Percentiles rank a stretch among this genome's conserved stretches.
Evolutionary conservation across 1,140 invertebrate genomes (phyloP).

Genomic region (Caenorhabditis tropicalis): DNA sequence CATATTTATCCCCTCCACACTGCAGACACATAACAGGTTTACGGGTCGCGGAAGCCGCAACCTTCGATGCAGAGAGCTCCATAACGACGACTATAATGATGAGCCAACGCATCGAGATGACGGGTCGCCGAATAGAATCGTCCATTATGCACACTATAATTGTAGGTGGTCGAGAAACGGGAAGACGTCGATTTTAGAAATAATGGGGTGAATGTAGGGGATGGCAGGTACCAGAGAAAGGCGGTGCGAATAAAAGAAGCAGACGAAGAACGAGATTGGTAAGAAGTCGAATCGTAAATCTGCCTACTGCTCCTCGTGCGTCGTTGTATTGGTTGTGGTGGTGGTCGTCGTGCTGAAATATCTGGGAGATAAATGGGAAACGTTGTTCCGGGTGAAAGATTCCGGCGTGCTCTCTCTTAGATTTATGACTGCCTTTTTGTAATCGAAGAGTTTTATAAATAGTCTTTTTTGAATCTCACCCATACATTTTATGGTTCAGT

Average conservation of each 20-base stretch:
- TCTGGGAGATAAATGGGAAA: not conserved
- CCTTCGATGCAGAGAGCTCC: not conserved
- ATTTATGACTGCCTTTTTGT: constrained; percentile 9
- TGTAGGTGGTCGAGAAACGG: constrained; percentile 4
- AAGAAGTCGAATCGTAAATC: not conserved
- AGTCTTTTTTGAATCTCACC: not conserved
- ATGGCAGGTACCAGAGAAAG: not conserved
- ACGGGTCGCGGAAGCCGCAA: not conserved
- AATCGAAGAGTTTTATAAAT: not conserved
- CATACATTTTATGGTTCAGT: not conserved
- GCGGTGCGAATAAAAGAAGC: not conserved
- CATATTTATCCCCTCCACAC: constrained; percentile 28
- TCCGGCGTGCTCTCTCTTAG: not conserved
- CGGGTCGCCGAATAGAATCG: not conserved
- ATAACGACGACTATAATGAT: not conserved
- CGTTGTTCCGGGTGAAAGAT: constrained; percentile 9
- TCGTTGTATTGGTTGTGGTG: not conserved
- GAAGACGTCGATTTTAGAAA: constrained; percentile 32
- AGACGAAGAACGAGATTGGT: not conserved
- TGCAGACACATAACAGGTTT: constrained; percentile 33
- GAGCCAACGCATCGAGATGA: constrained; percentile 1
- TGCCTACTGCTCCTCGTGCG: not conserved
- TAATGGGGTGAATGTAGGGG: not conserved
- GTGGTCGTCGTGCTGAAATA: not conserved
- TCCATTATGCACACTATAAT: constrained; percentile 32